phyloP scores from a whole-genome alignment of 2,888 invertebrate species.

The Coleophora deauratella region DNA sequence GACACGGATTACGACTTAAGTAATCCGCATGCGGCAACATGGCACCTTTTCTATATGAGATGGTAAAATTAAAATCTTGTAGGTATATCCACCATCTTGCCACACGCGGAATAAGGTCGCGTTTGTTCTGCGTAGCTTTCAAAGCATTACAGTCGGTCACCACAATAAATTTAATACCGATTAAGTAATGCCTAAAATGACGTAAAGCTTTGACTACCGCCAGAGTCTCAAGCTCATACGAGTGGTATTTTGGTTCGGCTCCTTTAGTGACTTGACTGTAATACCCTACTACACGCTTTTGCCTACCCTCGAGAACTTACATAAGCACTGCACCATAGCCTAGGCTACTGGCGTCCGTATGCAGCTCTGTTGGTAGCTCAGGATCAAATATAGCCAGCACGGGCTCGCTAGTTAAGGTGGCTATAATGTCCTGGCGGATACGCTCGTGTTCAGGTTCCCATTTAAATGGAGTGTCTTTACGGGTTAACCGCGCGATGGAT shows the following conservation, averaged over 20 bases:
- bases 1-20: conserved; percentile 12
- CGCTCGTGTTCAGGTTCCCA: background rate
- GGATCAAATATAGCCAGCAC: too few species aligned
- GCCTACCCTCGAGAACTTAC: background rate
- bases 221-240: background rate
- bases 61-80: conserved; percentile 11
- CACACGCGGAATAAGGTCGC: conserved; percentile 14
- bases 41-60: conserved; percentile 11
- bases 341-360: background rate
- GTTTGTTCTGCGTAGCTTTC: conserved; percentile 14
- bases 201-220: conserved; percentile 2
- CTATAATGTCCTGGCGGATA: background rate
- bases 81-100: too few species aligned
- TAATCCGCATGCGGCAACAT: conserved; percentile 11
- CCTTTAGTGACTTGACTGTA: background rate
- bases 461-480: too few species aligned
- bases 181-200: conserved; percentile 11
- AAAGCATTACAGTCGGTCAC: conserved; percentile 13
- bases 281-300: background rate
- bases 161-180: too few species aligned
- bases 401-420: conserved; percentile 2
- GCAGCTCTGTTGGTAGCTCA: background rate
- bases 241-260: conserved; percentile 7
- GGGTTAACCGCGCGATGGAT: too few species aligned
- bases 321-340: background rate